A percentile compares a stretch with the other conserved stretches of the same genome.
Conservation (phyloP, 2,797 vertebrate genomes). For the Apogon hyalosoma region DNA sequence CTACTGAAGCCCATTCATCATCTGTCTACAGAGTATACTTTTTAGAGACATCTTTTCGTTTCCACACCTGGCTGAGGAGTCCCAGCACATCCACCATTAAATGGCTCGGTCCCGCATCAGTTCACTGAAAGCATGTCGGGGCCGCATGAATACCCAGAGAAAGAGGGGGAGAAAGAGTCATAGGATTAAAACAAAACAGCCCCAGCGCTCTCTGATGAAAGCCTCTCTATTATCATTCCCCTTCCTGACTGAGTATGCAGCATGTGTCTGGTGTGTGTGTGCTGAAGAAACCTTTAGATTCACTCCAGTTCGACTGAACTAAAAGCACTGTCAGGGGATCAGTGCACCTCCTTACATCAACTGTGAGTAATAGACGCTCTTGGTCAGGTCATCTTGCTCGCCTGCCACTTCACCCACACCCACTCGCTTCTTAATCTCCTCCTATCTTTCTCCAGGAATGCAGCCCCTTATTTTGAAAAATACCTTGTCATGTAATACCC, state of each 20-base stretch:
- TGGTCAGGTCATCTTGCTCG: slow-evolving; percentile 69
- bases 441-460: slow-evolving; percentile 84
- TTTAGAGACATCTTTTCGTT: slow-evolving; percentile 34
- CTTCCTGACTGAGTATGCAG: slow-evolving; percentile 19
- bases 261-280: slow-evolving; percentile 7
- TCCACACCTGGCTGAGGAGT: slow-evolving; percentile 44
- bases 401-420: slow-evolving; percentile 55
- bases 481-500: slow-evolving; percentile 84
- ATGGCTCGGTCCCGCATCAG: slow-evolving; percentile 35
- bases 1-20: slow-evolving; percentile 43
- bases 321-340: slow-evolving; percentile 46
- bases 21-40: slow-evolving; percentile 24
- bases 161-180: slow-evolving; percentile 15
- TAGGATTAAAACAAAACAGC: slow-evolving; percentile 49
- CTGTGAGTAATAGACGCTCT: slow-evolving; percentile 63
- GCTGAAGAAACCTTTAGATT: slow-evolving; percentile 36
- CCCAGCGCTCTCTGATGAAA: slow-evolving; percentile 20
- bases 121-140: slow-evolving; percentile 41
- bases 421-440: slow-evolving; percentile 75
- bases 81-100: slow-evolving; percentile 36
- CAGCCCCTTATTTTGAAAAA: slow-evolving; percentile 81
- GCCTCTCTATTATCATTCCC: slow-evolving; percentile 22
- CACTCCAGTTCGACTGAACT: slow-evolving; percentile 14
- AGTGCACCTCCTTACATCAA: slow-evolving; percentile 45
- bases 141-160: slow-evolving; percentile 27